Conservation (phyloP, 2,888 invertebrate genomes). For the Psococerastis gibbosa region DNA sequence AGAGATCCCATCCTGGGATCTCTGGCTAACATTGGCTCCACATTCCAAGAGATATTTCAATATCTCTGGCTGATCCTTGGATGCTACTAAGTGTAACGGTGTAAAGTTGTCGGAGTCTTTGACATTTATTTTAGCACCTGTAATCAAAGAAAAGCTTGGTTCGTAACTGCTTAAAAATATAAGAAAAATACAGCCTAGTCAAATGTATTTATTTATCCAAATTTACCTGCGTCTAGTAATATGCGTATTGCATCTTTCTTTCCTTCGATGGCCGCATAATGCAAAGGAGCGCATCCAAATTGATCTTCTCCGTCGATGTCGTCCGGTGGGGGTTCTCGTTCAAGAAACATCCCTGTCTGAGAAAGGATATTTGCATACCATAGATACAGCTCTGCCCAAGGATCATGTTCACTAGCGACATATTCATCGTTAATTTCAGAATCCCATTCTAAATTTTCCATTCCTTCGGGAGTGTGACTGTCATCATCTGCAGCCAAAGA, state of each 20-base stretch:
- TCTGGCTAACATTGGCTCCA: slow-evolving; percentile 24
- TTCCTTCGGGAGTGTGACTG: slow-evolving; percentile 32
- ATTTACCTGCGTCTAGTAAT: slow-evolving; percentile 37
- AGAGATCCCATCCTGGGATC: slow-evolving; percentile 26
- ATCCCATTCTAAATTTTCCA: slow-evolving; percentile 57
- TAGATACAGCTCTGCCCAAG: slow-evolving; percentile 28
- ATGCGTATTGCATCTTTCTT: slow-evolving; percentile 39
- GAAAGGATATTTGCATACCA: slow-evolving; percentile 61
- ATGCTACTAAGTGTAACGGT: slow-evolving; percentile 46
- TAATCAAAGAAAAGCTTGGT: slow-evolving; percentile 18
- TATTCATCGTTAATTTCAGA: slow-evolving; percentile 40
- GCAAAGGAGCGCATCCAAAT: slow-evolving; percentile 45
- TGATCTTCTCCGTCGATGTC: slow-evolving; percentile 43
- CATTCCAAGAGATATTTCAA: slow-evolving; percentile 26
- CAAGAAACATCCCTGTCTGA: slow-evolving; percentile 30
- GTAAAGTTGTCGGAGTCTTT: slow-evolving; percentile 44
- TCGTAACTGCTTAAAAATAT: background rate
- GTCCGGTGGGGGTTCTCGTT: slow-evolving; percentile 32
- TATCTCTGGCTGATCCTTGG: slow-evolving; percentile 35
- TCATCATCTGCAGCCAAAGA: slow-evolving; percentile 24
- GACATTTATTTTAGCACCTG: slow-evolving; percentile 42
- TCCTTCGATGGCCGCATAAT: slow-evolving; percentile 52
- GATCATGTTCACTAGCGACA: slow-evolving; percentile 27
- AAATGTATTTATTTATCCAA: slow-evolving; percentile 16
- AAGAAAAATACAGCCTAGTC: slow-evolving; percentile 15